Base-by-base conservation (phyloP, 2,797 vertebrate species). In the Tapirus indicus region DNA sequence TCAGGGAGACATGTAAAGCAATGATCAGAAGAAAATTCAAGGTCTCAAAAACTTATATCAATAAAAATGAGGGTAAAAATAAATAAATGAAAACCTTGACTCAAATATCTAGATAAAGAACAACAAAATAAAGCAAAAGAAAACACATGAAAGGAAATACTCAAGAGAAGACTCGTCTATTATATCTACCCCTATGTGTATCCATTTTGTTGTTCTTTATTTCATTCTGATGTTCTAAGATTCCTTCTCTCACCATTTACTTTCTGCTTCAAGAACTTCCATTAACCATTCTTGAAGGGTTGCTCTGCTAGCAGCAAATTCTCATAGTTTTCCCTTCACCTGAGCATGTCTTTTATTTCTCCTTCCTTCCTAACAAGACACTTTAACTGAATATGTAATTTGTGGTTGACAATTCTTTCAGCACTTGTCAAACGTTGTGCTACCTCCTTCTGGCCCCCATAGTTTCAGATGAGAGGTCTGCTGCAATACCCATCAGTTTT, bases 11-110 rank as follows among this genome's bases (percentile, higher is more conserved):
- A 49, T 41, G 25, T 17, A 62, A 66, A 41, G 23, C n/a, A 79
- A n/a, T 21, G 64, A 62, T 27, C 8, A 62, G 64, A 91, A 62
- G 44, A 54, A 94, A 82, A 88, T 21, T 32, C 54, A 71, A 29
- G 44, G 2, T 16, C n/a, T 91, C 27, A 44, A 54, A 88, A 54
- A 38, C 44, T 52, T 69, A 4, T 52, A 60, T 17, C 52, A 41
- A 95, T 77, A 90, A 78, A 95, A 95, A 85, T 41, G 5, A 89
- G 27, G 32, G 23, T 82, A 29, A 80, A 82, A 47, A 32, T 52
- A 92, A 68, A 75, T 49, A 88, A 68, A 27, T 38, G 54, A 83
- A 90, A 60, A 60, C 23, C 20, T 60, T 64, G n/a, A 72, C 27
- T 79, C 44, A 72, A 88, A 80, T 18, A 72, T 52, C 44, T 62